Conservation (phyloP, 2,113 vertebrate species). For the Aplodontia rufa region DNA sequence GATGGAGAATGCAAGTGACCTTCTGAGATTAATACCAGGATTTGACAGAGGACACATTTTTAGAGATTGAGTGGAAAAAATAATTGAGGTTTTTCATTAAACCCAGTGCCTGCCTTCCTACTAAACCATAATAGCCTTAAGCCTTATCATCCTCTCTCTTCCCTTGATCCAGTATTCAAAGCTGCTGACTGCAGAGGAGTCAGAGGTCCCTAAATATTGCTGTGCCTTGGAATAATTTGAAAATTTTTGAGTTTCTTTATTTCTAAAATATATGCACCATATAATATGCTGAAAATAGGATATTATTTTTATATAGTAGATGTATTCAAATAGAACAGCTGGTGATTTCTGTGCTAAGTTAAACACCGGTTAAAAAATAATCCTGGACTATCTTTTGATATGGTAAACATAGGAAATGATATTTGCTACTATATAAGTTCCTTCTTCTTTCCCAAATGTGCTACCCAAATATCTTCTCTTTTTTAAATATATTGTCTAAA, state of each 20-base stretch:
- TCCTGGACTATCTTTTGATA: not conserved
- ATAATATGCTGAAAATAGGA: not conserved
- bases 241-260: not conserved
- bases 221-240: not conserved
- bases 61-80: not conserved
- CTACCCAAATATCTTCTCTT: no score
- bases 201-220: not conserved
- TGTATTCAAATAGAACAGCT: not conserved
- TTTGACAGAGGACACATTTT: not conserved
- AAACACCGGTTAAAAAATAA: constrained; percentile 21
- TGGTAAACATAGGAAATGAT: constrained; percentile 11
- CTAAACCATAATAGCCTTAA: not conserved
- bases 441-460: no score
- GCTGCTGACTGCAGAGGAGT: not conserved
- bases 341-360: constrained; percentile 3
- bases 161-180: not conserved
- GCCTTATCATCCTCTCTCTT: not conserved
- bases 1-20: not conserved
- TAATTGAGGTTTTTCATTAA: not conserved
- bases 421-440: constrained; percentile 49
- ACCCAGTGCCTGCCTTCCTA: not conserved
- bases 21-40: not conserved
- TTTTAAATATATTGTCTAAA: no score
- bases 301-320: constrained; percentile 26
- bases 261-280: not conserved